These are phyloP conservation scores for Chirona hameri DNA, from an alignment of 2,888 invertebrate species.

Conservation along the genomic window DNA sequence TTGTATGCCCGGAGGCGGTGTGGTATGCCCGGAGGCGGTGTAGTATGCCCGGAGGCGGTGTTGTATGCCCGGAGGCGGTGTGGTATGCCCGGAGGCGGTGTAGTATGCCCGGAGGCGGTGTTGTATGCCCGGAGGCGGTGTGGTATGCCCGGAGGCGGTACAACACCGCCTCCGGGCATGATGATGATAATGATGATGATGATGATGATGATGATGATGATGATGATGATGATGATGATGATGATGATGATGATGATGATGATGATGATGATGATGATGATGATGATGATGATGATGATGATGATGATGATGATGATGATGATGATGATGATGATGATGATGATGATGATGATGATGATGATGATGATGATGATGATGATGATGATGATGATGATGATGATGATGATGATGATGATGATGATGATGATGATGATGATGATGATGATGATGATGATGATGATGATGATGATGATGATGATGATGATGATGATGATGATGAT, in stretches of 20 bases:
- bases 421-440: conserved; percentile 22
- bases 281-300: conserved; percentile 22
- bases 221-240: conserved; percentile 22
- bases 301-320: conserved; percentile 22
- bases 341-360: conserved; percentile 22
- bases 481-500: conserved; percentile 22
- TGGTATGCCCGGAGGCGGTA: too few relatives aligned
- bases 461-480: conserved; percentile 22
- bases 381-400: conserved; percentile 22
- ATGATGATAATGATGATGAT: too few relatives aligned
- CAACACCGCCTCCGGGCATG: too few relatives aligned
- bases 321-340: background rate
- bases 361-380: conserved; percentile 22
- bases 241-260: conserved; percentile 22
- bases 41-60: too few relatives aligned
- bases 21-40: too few relatives aligned
- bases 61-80: too few relatives aligned
- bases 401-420: conserved; percentile 22
- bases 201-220: too few relatives aligned
- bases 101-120: too few relatives aligned
- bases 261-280: conserved; percentile 22
- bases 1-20: too few relatives aligned
- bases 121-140: too few relatives aligned
- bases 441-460: conserved; percentile 22
- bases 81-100: too few relatives aligned